Base-by-base conservation (phyloP, 2,888 invertebrate genomes). In the Cantharis lateralis region DNA sequence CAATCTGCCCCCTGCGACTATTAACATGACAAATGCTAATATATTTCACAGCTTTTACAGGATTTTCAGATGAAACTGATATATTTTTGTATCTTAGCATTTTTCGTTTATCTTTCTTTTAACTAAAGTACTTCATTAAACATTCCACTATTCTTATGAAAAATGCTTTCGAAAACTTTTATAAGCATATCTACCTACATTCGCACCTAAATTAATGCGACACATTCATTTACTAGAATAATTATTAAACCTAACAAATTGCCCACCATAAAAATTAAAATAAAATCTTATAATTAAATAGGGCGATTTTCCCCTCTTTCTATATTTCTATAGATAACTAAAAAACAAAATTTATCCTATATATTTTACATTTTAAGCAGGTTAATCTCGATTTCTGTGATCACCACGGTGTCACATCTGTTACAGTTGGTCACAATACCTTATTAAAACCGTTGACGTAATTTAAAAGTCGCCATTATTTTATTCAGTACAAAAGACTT, bases 11-110 rank as follows among this genome's bases (percentile, higher is more conserved):
- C 86, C 84, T 82, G 85, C 83, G 86, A 87, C 88, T 87, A 88
- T 88, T 88, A 88, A 88, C 87, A 88, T 88, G 88, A 88, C 87
- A 88, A 88, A 88, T 88, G 87, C 88, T 88, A 87, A 88, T 88
- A 88, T 87, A 88, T 88, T 87, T 88, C 87, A 87, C 85, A 84
- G 86, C 86, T 86, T 87, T 86, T 85, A 82, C 79, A 84, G 86
- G 87, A 87, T 87, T 86, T 86, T 85, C 86, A 85, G 86, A 86
- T 86, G 85, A 85, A 85, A 85, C 86, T 87, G 86, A 87, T 87
- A 83, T 82, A 82, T 83, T 82, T 83, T 82, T 82, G 80, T 81
- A 76, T 81, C 80, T 81, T 80, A 81, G 77, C 80, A 79, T 82
- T 81, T 80, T 81, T 81, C 79, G 76, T 76, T 78, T 78, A 75